phyloP scores from a whole-genome alignment of 2,113 vertebrate genomes.

The Aphelocoma coerulescens region DNA sequence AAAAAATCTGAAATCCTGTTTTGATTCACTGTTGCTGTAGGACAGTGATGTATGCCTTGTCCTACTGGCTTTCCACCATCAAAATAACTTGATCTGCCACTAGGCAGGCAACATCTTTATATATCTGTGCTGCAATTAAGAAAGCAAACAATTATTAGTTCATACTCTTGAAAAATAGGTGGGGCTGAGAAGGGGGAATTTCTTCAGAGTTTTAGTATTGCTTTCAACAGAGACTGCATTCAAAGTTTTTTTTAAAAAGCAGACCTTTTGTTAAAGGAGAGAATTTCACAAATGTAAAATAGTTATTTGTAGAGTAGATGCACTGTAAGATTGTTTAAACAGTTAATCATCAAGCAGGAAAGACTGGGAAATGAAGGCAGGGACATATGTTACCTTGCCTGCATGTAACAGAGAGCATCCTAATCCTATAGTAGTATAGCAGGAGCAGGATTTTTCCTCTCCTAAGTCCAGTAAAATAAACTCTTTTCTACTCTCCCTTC shows the following conservation, averaged over 20 bases:
- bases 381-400: not conserved
- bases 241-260: not conserved
- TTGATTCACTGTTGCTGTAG: not conserved
- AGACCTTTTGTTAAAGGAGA: not conserved
- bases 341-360: not conserved
- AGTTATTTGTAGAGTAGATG: not conserved
- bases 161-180: not conserved
- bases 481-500: not conserved
- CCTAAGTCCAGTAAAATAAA: not conserved
- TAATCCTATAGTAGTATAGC: not conserved
- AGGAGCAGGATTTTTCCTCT: not conserved
- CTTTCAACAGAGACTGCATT: not conserved
- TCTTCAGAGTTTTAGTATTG: not conserved
- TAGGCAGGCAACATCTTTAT: not conserved
- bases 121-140: not conserved
- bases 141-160: not conserved
- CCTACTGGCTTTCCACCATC: not conserved
- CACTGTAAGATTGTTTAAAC: not conserved
- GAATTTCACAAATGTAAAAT: not conserved
- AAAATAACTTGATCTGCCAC: not conserved
- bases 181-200: not conserved
- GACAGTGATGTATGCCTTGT: accelerated
- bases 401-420: not conserved
- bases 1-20: not conserved
- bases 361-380: not conserved